Evolutionary conservation across 2,797 vertebrate species (phyloP), one percentile per base, ranked within the genome.

Genomic region (Tachyglossus aculeatus): DNA sequence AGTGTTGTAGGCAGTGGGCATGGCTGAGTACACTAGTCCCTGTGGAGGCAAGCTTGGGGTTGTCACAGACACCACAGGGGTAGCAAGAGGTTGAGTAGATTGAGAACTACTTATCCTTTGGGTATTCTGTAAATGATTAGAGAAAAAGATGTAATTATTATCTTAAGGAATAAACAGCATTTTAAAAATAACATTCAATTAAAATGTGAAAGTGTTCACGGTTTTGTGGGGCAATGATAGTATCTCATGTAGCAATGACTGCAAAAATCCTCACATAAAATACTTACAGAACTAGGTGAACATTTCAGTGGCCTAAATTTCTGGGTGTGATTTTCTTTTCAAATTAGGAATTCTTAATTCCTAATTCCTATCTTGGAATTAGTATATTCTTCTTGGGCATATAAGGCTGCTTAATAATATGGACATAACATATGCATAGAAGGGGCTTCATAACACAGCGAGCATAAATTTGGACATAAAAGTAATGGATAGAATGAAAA

Each of bases 71-170:
- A 99, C 97, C 47, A 99, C 96, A 1, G 98, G 98, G 58, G 98
- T 99, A 81, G 96, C 96, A 63, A 99, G 94, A 22, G 95, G 86
- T 85, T 98, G 98, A 40, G 91, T 88, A 78, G 96, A 94, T 88
- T 99, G 97, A 80, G 97, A 98, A 82, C 94, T 97, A 91, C 91
- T 96, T 93, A 99, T 95, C 94, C 97, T 95, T 59, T 99, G 98
- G 73, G 96, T 92, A 68, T 96, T 98, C 97, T 99, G 93, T 21
- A 90, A 85, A 90, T 15, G 16, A 78, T 34, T 10, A 79, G 90
- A 71, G 64, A 89, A 1, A 85, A 72, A 67, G 47, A 65, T 25
- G 38, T 57, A 2, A 62, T 37, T 59, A 44, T 3, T 36, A 54
- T 6, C 59, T 15, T 34, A 45, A 22, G 0, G 13, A 64, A 7